Base-by-base conservation (phyloP, 2,888 invertebrate species). In the Ectemnius lituratus region DNA sequence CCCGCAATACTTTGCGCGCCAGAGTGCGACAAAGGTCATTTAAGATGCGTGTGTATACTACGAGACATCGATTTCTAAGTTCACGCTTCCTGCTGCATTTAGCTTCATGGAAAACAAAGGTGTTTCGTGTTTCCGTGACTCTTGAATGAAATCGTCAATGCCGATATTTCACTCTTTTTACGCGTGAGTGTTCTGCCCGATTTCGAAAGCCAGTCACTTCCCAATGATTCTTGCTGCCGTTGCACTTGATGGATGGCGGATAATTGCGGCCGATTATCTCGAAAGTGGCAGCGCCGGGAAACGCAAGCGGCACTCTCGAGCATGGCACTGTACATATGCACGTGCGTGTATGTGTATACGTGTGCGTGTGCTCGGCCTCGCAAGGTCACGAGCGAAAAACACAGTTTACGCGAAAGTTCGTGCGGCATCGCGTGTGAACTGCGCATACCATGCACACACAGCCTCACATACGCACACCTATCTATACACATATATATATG, bases 301-400 rank as follows among this genome's bases (percentile, higher is more conserved):
- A 37, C 37, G 1, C 5, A 11, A 18, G 16, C 20, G n/a, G 20
- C 28, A 13, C 6, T 52, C 16, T 27, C 47, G 57, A n/a, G 57
- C 58, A 46, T 16, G 13, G 20, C 66, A 20, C 61, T 56, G 20
- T n/a, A 52, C 49, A 37, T 57, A 23, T 23, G 23, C 3, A 3
- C 23, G 2, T 23, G 2, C 2, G 23, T 23, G 8, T 37, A 2
- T 11, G 8, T 6, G 37, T 37, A 47, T 47, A 49, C 52, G 57
- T 49, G 66, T 62, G 49, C 37, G 62, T 65, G 60, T 61, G 47
- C 23, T 61, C 46, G 65, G 57, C 68, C 68, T 71, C 49, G 75
- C 77, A 81, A 81, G 81, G 79, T 73, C 77, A 77, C 70, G 63
- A 62, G 20, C 70, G 71, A 73, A 49, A 63, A 52, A 65, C 62